Evolutionary conservation across 2,888 invertebrate species (phyloP), one percentile per base, ranked within the genome.

Genomic region (Phrixothrix hirtus): DNA sequence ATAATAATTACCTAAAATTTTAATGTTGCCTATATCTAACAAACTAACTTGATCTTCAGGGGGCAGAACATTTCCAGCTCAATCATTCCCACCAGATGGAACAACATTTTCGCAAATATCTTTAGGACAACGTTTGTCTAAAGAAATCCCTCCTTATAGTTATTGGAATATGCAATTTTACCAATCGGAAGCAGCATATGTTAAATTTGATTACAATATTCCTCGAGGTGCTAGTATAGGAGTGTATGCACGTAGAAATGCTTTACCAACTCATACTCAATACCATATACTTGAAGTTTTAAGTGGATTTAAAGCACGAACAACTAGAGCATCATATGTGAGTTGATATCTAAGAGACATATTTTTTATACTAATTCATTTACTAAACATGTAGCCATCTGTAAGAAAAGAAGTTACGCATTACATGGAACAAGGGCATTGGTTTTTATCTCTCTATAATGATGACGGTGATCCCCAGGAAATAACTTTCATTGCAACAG

Each of bases 131-230:
- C 87, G 89, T 73, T 81, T 93, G 68, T 88, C 89, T 68, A 88
- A 91, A 78, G 88, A 90, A 79, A 92, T 97, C 72, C 88, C 89
- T 70, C 89, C 95, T 59, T 94, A 95, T 78, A 90, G 94, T 73
- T 95, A 95, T 77, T 95, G 95, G 95, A 94, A 95, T 77, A 92
- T 95, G 87, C 94, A 95, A 78, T 95, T 97, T 78, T 93, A 92
- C 78, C 95, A 95, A 77, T 90, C 92, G 55, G 91, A 94, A 77
- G 89, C 95, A 44, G 89, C 92, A 35, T 95, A 94, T 77, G 90
- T 97, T 42, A 90, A 92, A 73, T 95, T 96, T 75, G 95, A 96
- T 77, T 92, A 96, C 77, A 89, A 88, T 77, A 92, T 94, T 71
- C 92, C 93, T 1, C 81, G 92, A 58, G 93, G 93, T 39, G 92